These are phyloP conservation scores for Lampris incognitus DNA, from an alignment of 2,113 vertebrate genomes.

Conservation along the genomic window DNA sequence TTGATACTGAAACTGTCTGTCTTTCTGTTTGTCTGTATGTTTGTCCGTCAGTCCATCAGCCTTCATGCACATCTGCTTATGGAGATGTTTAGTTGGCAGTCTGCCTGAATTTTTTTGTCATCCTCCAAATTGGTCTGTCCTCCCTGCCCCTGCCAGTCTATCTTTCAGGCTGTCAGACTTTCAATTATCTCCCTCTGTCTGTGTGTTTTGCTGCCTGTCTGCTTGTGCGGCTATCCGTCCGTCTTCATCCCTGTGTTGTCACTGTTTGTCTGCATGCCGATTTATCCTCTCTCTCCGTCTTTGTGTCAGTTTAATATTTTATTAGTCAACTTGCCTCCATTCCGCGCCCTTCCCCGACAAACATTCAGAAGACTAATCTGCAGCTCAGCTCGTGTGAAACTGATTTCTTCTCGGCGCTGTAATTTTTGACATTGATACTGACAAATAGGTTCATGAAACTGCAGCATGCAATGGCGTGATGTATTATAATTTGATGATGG, in stretches of 20 bases:
- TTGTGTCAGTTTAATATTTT: conserved; percentile 32
- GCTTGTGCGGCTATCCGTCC: conserved; percentile 35
- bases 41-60: not conserved
- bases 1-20: conserved; percentile 12
- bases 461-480: conserved; percentile 1
- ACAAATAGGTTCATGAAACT: conserved; percentile 49
- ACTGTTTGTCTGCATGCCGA: conserved; percentile 40
- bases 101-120: too few relatives aligned
- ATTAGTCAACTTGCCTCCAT: conserved; percentile 15
- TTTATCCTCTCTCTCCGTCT: conserved; percentile 30
- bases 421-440: conserved; percentile 60
- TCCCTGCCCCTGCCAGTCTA: too few relatives aligned
- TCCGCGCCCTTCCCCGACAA: conserved; percentile 13
- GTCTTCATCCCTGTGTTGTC: conserved; percentile 33
- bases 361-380: conserved; percentile 62
- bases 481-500: conserved; percentile 28
- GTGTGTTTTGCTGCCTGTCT: conserved; percentile 27
- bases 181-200: not conserved
- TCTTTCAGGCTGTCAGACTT: too few relatives aligned
- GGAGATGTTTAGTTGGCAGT: too few relatives aligned
- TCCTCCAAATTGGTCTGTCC: too few relatives aligned
- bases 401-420: conserved; percentile 49
- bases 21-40: not conserved
- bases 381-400: conserved; percentile 53
- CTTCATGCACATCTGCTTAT: too few relatives aligned